Percentiles rank a stretch among this genome's conserved stretches.
phyloP scores from a whole-genome alignment of 2,797 vertebrate genomes.

The Chaunax sp. region DNA sequence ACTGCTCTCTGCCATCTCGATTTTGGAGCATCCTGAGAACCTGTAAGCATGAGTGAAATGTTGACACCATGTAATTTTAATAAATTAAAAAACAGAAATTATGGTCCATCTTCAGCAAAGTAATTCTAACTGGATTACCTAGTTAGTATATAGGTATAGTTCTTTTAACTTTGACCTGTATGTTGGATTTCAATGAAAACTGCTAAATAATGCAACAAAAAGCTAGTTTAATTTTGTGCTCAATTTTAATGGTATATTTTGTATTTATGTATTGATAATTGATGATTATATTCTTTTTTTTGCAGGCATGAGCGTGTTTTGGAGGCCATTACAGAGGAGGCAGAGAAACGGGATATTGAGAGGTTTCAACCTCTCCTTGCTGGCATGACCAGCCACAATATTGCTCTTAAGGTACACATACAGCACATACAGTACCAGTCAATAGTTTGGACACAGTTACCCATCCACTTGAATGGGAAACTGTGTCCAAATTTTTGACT shows the following conservation, averaged over 20 bases:
- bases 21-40: conserved; percentile 88
- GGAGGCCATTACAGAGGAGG: conserved; percentile 90
- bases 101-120: neutral
- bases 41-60: conserved; percentile 77
- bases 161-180: neutral
- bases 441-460: no score
- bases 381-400: conserved; percentile 84
- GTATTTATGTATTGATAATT: neutral
- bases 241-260: neutral
- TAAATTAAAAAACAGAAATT: neutral
- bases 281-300: neutral
- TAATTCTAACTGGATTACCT: neutral
- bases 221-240: neutral
- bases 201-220: neutral
- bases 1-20: conserved; percentile 92
- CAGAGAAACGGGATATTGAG: conserved; percentile 88
- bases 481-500: no score
- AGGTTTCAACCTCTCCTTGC: conserved; percentile 91
- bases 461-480: no score
- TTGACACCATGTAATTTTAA: neutral
- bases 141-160: no score
- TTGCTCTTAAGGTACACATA: conserved; percentile 85
- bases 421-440: neutral
- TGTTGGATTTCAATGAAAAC: neutral
- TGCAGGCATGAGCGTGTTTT: conserved; percentile 92